Conservation (phyloP, 2,797 vertebrate species). For the Macropodus opercularis region DNA sequence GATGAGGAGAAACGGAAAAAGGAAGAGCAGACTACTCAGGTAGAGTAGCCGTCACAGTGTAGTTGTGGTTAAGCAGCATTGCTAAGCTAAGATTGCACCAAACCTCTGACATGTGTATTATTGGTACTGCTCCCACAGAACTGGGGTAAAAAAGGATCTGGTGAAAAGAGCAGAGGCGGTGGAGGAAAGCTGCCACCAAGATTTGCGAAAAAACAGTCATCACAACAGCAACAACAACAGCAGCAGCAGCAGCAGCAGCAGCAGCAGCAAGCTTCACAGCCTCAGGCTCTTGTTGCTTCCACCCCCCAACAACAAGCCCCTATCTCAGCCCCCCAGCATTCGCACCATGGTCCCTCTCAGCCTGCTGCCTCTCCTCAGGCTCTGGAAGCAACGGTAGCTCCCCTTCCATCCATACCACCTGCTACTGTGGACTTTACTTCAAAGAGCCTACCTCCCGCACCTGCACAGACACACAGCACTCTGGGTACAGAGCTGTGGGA, state of each 20-base stretch:
- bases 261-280: conserved; percentile 58
- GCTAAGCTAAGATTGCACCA: background rate
- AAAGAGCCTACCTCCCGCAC: conserved; percentile 81
- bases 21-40: conserved; percentile 96
- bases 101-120: background rate
- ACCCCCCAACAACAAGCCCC: conserved; percentile 58
- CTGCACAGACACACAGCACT: conserved; percentile 82
- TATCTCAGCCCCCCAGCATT: conserved; percentile 77
- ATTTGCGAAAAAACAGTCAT: conserved; percentile 96
- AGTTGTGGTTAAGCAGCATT: background rate
- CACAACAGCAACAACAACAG: conserved; percentile 76
- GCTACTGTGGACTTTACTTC: conserved; percentile 79
- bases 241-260: conserved; percentile 62
- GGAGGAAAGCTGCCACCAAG: conserved; percentile 96
- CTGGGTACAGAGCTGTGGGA: conserved; percentile 96
- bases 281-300: conserved; percentile 63
- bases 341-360: conserved; percentile 78
- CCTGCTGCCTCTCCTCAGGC: conserved; percentile 75
- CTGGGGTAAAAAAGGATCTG: conserved; percentile 93
- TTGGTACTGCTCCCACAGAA: conserved; percentile 77
- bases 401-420: conserved; percentile 66
- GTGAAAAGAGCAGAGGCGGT: conserved; percentile 90
- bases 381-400: conserved; percentile 75
- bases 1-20: conserved; percentile 98
- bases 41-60: conserved; percentile 46